phyloP scores from a whole-genome alignment of 2,113 vertebrate species.

The Thoracochromis brauschi region DNA sequence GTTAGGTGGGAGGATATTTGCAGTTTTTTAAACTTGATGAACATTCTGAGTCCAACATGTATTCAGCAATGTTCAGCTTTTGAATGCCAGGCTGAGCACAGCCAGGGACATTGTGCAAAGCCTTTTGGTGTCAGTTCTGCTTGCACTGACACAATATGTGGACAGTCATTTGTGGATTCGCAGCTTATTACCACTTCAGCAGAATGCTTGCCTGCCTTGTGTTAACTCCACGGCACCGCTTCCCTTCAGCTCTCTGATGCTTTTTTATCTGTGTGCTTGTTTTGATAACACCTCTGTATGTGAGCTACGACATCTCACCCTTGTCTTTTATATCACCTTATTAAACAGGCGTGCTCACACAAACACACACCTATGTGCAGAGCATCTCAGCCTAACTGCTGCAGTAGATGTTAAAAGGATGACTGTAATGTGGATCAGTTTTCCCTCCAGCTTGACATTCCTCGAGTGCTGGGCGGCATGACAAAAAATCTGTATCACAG shows the following conservation, averaged over 20 bases:
- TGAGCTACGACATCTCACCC: not conserved
- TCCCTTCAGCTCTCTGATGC: not conserved
- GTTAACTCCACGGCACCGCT: not conserved
- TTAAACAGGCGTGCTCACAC: not conserved
- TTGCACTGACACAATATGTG: not conserved
- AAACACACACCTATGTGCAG: not conserved
- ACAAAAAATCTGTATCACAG: not conserved
- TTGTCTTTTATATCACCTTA: not conserved
- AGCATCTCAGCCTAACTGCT: not conserved
- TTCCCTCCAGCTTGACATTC: not conserved
- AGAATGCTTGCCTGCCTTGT: not conserved
- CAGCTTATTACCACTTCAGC: slow-evolving; percentile 2
- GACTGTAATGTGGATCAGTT: not conserved
- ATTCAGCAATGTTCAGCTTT: not conserved
- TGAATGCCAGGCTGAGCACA: not conserved
- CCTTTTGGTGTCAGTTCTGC: not conserved
- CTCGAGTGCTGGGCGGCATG: not conserved
- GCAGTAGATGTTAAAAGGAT: not conserved
- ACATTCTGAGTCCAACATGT: not conserved
- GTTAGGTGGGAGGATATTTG: not conserved
- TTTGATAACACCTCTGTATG: slow-evolving; percentile 11
- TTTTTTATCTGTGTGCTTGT: not conserved
- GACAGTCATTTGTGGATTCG: slow-evolving; percentile 10
- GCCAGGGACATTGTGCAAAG: not conserved
- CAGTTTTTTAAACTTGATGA: not conserved